Conservation (phyloP, 2,113 vertebrate genomes). For the Hyperopisus bebe region DNA sequence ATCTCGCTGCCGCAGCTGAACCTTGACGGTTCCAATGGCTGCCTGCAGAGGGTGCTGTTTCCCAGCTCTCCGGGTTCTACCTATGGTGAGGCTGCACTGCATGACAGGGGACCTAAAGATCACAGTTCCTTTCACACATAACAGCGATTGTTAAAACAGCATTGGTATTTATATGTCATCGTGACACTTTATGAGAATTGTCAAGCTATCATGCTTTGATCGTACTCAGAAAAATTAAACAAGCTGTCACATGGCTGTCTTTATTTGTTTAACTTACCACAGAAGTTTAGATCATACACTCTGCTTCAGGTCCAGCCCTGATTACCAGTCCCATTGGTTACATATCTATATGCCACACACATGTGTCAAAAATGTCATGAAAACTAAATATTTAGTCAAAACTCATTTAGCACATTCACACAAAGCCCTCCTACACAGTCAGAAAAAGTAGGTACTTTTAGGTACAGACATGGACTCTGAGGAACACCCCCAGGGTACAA, state of each 20-base stretch:
- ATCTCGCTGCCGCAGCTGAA: constrained; percentile 84
- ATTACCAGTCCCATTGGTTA: not conserved
- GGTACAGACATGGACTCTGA: no score
- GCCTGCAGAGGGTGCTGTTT: constrained; percentile 64
- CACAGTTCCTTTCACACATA: not conserved
- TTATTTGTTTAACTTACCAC: not conserved
- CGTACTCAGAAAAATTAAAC: not conserved
- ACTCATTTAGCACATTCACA: not conserved
- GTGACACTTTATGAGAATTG: not conserved
- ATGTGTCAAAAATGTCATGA: not conserved
- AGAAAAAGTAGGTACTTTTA: not conserved
- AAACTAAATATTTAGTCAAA: not conserved
- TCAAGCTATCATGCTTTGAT: not conserved
- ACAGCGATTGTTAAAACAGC: not conserved
- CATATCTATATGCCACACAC: not conserved
- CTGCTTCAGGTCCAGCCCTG: not conserved
- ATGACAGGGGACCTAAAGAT: not conserved
- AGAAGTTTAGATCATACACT: not conserved
- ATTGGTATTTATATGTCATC: not conserved
- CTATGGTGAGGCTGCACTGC: constrained; percentile 67
- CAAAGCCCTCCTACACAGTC: not conserved
- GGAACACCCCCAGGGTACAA: no score
- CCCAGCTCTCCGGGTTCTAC: constrained; percentile 60
- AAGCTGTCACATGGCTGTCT: not conserved
- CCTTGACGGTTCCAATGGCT: constrained; percentile 56